These are phyloP conservation scores for Esox masquinongy DNA, from an alignment of 2,797 vertebrate genomes.

Conservation along the genomic window DNA sequence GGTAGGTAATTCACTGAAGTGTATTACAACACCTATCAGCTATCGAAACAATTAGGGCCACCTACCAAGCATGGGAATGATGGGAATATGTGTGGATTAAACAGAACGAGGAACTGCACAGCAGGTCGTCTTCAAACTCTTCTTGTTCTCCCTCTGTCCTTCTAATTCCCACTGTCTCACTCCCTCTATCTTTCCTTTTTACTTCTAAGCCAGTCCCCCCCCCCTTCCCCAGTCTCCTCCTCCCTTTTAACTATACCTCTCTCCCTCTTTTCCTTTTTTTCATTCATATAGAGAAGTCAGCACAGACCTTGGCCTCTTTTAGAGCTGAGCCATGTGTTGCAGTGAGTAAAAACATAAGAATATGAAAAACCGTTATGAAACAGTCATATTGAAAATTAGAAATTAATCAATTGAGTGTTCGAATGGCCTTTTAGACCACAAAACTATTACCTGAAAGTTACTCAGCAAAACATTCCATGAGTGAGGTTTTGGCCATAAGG, in stretches of 20 bases:
- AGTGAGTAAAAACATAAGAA: not conserved
- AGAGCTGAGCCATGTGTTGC: too few species aligned
- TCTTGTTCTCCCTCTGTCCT: slow-evolving; percentile 22
- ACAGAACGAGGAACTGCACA: slow-evolving; percentile 30
- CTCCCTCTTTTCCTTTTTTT: slow-evolving; percentile 34
- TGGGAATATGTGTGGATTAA: slow-evolving; percentile 32
- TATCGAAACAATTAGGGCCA: slow-evolving; percentile 74
- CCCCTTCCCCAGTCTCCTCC: slow-evolving; percentile 29
- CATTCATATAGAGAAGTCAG: not conserved
- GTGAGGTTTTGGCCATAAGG: slow-evolving; percentile 49
- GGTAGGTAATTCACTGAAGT: slow-evolving; percentile 77
- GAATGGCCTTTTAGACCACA: too few species aligned
- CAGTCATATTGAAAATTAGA: too few species aligned
- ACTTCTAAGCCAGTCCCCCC: not conserved
- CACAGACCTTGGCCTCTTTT: too few species aligned
- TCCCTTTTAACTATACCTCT: slow-evolving; percentile 15
- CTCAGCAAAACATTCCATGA: not conserved
- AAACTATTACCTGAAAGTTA: too few species aligned
- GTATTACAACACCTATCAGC: slow-evolving; percentile 80
- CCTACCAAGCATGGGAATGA: slow-evolving; percentile 58
- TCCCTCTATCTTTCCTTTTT: not conserved
- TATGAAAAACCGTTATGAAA: too few species aligned
- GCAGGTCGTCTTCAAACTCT: slow-evolving; percentile 30
- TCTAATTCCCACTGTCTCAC: slow-evolving; percentile 6
- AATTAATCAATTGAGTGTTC: too few species aligned